phyloP scores from a whole-genome alignment of 2,888 invertebrate species.

The Rotaria magnacalcarata region DNA sequence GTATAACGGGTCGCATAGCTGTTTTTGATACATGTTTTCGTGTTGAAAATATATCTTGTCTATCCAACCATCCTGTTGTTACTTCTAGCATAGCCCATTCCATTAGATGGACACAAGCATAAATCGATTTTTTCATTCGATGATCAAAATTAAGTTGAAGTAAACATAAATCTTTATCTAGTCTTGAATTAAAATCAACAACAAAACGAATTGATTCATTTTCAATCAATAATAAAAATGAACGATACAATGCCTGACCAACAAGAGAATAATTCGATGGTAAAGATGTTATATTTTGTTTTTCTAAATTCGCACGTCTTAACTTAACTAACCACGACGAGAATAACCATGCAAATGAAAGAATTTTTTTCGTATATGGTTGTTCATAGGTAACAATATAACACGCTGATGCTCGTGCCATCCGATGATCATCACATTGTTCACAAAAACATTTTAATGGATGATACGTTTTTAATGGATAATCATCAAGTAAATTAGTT shows the following conservation, averaged over 20 bases:
- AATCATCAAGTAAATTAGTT: background rate
- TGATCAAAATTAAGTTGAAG: background rate
- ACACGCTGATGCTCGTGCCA: background rate
- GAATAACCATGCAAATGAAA: slow-evolving; percentile 19
- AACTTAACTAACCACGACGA: background rate
- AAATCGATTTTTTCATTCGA: background rate
- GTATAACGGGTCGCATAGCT: background rate
- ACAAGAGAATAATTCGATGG: slow-evolving; percentile 15
- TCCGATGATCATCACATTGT: background rate
- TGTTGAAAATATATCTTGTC: slow-evolving; percentile 13
- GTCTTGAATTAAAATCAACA: background rate
- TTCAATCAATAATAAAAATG: background rate
- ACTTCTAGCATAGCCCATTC: slow-evolving; percentile 12
- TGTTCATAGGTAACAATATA: background rate
- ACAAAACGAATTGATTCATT: background rate
- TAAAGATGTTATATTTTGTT: background rate
- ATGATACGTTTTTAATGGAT: background rate
- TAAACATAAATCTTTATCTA: background rate
- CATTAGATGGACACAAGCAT: background rate
- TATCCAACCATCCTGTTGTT: background rate
- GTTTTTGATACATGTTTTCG: background rate
- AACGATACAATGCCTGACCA: slow-evolving; percentile 2
- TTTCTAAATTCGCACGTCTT: background rate
- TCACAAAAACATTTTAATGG: background rate
- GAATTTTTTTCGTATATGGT: slow-evolving; percentile 25